These are phyloP conservation scores for Macrotrachela quadricornifera DNA, from an alignment of 1,140 invertebrate species.

Conservation along the genomic window DNA sequence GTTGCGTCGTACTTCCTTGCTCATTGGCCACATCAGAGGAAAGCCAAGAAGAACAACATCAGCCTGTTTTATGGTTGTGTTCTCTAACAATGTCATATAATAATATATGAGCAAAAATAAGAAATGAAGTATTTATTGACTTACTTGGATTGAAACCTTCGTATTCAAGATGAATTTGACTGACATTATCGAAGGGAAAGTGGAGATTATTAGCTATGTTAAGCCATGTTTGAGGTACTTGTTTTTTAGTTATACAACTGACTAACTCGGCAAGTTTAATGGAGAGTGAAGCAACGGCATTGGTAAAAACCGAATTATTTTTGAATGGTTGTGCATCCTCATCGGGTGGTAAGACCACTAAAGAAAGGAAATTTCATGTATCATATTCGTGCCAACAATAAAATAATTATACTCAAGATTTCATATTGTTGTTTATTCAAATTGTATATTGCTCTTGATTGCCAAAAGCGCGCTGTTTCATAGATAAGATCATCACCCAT, in stretches of 20 bases:
- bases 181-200: slow-evolving; percentile 15
- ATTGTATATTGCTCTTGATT: slow-evolving; percentile 13
- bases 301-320: slow-evolving; percentile 31
- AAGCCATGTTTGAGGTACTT: not conserved
- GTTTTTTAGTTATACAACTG: not conserved
- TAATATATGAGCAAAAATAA: too few relatives aligned
- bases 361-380: too few relatives aligned
- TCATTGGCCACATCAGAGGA: slow-evolving; percentile 26
- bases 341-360: slow-evolving; percentile 33
- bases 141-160: slow-evolving; percentile 14
- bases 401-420: slow-evolving; percentile 5
- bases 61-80: slow-evolving; percentile 29
- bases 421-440: slow-evolving; percentile 12
- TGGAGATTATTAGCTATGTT: slow-evolving; percentile 13
- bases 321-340: slow-evolving; percentile 23
- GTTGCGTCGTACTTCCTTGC: slow-evolving; percentile 19
- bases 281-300: slow-evolving; percentile 23
- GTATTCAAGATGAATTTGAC: slow-evolving; percentile 22
- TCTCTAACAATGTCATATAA: slow-evolving; percentile 11
- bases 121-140: too few relatives aligned
- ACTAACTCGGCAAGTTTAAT: slow-evolving; percentile 14
- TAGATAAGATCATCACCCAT: slow-evolving; percentile 14
- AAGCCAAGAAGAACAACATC: slow-evolving; percentile 32
- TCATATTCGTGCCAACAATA: too few relatives aligned
- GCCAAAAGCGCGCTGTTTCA: slow-evolving; percentile 30